These are phyloP conservation scores for Actenoides lindsayi DNA, from an alignment of 2,113 vertebrate species.

Conservation along the genomic window DNA sequence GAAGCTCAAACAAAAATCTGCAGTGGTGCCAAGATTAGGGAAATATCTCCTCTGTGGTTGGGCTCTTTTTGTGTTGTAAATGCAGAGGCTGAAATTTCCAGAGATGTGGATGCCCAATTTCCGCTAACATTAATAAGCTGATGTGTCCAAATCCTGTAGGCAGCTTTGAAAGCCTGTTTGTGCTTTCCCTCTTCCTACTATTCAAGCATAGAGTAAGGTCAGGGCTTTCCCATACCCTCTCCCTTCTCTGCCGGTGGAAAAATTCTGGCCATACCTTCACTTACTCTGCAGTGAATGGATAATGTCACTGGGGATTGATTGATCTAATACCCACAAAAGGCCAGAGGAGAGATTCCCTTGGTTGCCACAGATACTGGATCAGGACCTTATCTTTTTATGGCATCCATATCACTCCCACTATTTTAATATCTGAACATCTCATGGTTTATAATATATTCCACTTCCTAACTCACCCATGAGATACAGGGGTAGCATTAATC, in stretches of 20 bases:
- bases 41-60: conserved; percentile 66
- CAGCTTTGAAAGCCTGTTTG: conserved; percentile 73
- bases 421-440: conserved; percentile 63
- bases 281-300: conserved; percentile 70
- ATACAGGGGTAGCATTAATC: conserved; percentile 57
- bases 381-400: conserved; percentile 70
- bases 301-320: conserved; percentile 73
- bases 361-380: conserved; percentile 74
- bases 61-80: conserved; percentile 69
- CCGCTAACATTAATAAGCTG: conserved; percentile 72
- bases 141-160: conserved; percentile 74
- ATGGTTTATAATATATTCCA: conserved; percentile 40
- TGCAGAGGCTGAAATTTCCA: conserved; percentile 71
- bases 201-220: conserved; percentile 71
- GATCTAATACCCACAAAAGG: conserved; percentile 73
- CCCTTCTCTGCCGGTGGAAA: conserved; percentile 70
- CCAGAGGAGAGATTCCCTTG: conserved; percentile 71
- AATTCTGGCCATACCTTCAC: conserved; percentile 73
- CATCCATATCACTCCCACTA: conserved; percentile 56
- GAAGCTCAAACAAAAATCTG: conserved; percentile 65
- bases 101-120: conserved; percentile 73
- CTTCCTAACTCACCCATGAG: conserved; percentile 44
- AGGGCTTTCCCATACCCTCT: conserved; percentile 73
- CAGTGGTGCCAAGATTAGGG: conserved; percentile 63
- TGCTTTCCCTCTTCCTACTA: conserved; percentile 72